Percentiles rank a stretch among this genome's conserved stretches.
Evolutionary conservation across 2,113 vertebrate species (phyloP).

Genomic region (Brachyhypopomus gauderio): DNA sequence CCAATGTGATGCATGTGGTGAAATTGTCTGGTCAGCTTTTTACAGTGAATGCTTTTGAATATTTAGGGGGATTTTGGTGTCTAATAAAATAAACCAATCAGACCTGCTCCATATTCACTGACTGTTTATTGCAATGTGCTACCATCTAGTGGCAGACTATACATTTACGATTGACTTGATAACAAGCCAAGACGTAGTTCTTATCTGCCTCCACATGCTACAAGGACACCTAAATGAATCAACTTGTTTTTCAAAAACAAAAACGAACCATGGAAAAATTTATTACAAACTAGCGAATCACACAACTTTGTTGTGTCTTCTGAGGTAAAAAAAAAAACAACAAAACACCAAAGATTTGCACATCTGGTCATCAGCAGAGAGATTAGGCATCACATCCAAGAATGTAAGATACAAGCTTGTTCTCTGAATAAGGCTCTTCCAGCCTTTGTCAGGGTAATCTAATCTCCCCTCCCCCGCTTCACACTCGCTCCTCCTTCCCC

Average conservation of each 20-base stretch:
- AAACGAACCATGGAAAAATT: too few relatives aligned
- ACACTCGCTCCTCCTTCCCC: not conserved
- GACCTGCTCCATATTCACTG: not conserved
- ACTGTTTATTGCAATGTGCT: slow-evolving; percentile 24
- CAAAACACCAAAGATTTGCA: too few relatives aligned
- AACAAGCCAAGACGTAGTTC: not conserved
- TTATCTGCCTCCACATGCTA: too few relatives aligned
- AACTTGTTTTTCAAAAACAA: too few relatives aligned
- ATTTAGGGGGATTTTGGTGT: not conserved
- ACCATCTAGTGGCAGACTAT: slow-evolving; percentile 41
- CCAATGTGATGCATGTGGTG: not conserved
- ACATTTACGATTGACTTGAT: not conserved
- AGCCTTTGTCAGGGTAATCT: slow-evolving; percentile 45
- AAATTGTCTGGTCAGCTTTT: not conserved
- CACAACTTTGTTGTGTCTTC: too few relatives aligned
- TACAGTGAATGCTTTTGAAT: not conserved
- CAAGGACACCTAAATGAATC: too few relatives aligned
- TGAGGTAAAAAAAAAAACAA: too few relatives aligned
- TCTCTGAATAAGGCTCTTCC: slow-evolving; percentile 22
- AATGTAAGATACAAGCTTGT: not conserved
- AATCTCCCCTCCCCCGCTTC: slow-evolving; percentile 15
- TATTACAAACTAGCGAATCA: too few relatives aligned
- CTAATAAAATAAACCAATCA: not conserved
- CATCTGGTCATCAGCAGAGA: not conserved
- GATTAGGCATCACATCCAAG: not conserved